Conservation (phyloP, 2,797 vertebrate species). For the Dallia pectoralis region DNA sequence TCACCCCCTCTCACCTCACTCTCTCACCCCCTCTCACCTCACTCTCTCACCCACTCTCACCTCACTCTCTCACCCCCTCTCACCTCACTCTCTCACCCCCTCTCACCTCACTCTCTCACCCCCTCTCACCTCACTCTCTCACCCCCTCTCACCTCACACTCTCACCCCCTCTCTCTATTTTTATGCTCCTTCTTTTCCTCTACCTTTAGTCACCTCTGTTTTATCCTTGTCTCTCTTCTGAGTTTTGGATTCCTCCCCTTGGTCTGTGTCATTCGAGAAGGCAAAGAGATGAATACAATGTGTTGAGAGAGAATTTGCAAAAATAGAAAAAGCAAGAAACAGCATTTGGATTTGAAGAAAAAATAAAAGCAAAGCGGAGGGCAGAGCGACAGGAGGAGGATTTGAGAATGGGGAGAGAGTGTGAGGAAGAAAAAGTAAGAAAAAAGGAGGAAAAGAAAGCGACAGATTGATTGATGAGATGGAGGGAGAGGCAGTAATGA, state of each 20-base stretch:
- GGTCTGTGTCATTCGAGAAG: too few relatives aligned
- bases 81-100: too few relatives aligned
- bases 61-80: too few relatives aligned
- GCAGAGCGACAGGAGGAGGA: constrained; percentile 10
- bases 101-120: too few relatives aligned
- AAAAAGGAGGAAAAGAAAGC: not conserved
- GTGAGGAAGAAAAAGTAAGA: not conserved
- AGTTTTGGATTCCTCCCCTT: not conserved
- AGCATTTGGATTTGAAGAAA: not conserved
- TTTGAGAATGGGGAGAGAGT: not conserved
- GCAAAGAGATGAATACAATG: not conserved
- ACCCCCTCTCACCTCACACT: too few relatives aligned
- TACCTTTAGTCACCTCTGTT: too few relatives aligned
- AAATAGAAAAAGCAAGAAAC: not conserved
- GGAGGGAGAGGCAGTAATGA: constrained; percentile 35
- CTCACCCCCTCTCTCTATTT: not conserved
- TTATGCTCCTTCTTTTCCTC: not conserved
- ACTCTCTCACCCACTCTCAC: too few relatives aligned
- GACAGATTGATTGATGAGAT: constrained; percentile 49
- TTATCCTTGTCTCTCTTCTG: not conserved
- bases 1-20: too few relatives aligned
- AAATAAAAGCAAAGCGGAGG: not conserved
- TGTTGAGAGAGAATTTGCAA: not conserved
- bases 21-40: too few relatives aligned
- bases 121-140: too few relatives aligned